Percentiles rank a stretch among this genome's conserved stretches.
Evolutionary conservation across 2,113 vertebrate species (phyloP).

Genomic region (Myrmecobius fasciatus): DNA sequence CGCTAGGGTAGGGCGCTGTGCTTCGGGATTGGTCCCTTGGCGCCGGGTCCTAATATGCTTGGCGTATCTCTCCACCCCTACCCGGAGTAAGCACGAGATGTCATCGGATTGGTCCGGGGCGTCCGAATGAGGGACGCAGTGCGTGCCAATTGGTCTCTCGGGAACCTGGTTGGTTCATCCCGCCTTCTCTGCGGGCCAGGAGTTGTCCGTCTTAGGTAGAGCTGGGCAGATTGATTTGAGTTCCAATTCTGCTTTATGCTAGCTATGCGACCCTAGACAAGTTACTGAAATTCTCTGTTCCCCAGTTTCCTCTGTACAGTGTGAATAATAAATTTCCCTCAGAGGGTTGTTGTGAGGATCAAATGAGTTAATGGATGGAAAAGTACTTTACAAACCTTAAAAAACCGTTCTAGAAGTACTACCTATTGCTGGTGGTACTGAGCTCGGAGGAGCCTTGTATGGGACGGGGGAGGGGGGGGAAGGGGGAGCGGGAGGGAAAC

Average conservation of each 20-base stretch:
- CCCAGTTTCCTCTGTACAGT: background rate
- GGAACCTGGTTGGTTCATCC: background rate
- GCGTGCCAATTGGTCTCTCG: background rate
- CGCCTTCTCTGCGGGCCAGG: background rate
- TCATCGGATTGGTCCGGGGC: background rate
- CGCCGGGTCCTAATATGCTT: background rate
- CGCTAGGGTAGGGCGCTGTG: background rate
- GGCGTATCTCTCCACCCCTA: background rate
- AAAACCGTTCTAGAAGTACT: background rate
- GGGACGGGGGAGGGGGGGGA: too few relatives aligned
- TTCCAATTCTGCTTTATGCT: background rate
- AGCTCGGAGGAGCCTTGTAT: background rate
- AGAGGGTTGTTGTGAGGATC: background rate
- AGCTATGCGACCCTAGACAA: background rate
- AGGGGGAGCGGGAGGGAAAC: too few relatives aligned
- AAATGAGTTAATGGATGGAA: background rate
- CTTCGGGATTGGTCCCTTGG: background rate
- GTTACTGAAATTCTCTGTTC: background rate
- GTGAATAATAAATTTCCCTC: background rate
- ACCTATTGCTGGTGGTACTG: background rate
- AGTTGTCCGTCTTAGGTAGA: background rate
- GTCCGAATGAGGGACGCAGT: background rate
- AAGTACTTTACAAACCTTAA: background rate
- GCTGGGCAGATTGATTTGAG: too few relatives aligned
- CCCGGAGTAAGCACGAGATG: background rate